Evolutionary conservation across 2,113 vertebrate genomes (phyloP).

Genomic region (Prunella himalayana): DNA sequence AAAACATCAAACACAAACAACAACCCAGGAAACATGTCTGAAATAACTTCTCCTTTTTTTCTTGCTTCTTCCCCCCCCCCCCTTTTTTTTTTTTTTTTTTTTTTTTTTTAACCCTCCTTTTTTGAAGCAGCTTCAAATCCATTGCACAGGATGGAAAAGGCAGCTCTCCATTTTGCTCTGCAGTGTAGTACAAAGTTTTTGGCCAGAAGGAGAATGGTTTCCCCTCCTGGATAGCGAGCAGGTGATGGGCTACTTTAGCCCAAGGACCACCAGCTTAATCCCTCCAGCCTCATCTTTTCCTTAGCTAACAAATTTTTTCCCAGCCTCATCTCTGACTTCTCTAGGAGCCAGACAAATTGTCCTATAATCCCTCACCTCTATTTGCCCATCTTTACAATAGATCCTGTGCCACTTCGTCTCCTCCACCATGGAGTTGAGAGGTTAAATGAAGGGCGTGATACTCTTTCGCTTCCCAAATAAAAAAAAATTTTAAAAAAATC

Average conservation of each 20-base stretch:
- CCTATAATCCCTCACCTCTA: background rate
- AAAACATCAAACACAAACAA: background rate
- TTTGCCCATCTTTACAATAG: background rate
- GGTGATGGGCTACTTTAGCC: background rate
- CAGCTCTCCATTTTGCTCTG: accelerated
- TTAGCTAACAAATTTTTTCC: too few relatives aligned
- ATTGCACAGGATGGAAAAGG: background rate
- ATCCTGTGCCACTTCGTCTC: background rate
- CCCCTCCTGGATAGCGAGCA: accelerated
- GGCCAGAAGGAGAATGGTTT: background rate
- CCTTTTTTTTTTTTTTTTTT: background rate
- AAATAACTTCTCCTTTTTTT: background rate
- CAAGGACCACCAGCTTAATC: background rate
- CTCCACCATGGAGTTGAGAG: background rate
- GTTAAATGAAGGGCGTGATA: background rate
- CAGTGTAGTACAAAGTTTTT: background rate
- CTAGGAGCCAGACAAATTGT: background rate
- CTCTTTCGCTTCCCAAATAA: background rate
- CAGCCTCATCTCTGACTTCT: background rate
- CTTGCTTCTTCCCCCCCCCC: too few relatives aligned
- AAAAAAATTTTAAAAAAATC: background rate
- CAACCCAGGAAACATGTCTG: background rate
- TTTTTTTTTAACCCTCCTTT: background rate
- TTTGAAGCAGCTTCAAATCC: background rate
- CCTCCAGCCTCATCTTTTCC: background rate